Percentiles rank a stretch among this genome's conserved stretches.
Conservation (phyloP, 2,797 vertebrate genomes). For the Cheirogaleus major region DNA sequence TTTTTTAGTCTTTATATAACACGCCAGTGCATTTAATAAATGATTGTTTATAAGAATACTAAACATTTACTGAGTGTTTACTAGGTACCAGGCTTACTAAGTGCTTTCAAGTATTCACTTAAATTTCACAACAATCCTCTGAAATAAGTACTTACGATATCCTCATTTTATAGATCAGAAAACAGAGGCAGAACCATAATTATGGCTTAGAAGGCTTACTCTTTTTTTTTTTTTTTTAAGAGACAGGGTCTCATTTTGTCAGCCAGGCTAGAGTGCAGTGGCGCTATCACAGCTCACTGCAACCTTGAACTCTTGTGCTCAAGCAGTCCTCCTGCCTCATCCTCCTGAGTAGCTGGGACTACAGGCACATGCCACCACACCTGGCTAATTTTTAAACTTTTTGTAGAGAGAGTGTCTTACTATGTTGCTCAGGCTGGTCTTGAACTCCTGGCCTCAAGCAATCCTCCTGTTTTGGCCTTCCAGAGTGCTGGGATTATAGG, state of each 20-base stretch:
- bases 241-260: neutral
- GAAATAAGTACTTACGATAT: conserved; percentile 33
- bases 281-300: neutral
- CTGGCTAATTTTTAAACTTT: neutral
- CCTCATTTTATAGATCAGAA: neutral
- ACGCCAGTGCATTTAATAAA: neutral
- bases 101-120: conserved; percentile 24
- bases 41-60: neutral
- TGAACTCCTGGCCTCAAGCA: neutral
- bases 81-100: neutral
- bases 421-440: neutral
- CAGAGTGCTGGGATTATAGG: neutral
- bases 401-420: neutral
- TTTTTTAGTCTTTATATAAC: neutral
- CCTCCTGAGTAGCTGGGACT: no score
- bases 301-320: neutral
- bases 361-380: neutral
- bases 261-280: neutral
- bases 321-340: no score
- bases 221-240: no score
- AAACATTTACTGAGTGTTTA: conserved; percentile 2
- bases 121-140: conserved; percentile 4
- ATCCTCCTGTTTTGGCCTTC: neutral
- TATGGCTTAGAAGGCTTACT: neutral
- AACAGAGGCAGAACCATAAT: conserved; percentile 20